phyloP scores from a whole-genome alignment of 2,113 vertebrate genomes.

The Oryzias curvinotus region DNA sequence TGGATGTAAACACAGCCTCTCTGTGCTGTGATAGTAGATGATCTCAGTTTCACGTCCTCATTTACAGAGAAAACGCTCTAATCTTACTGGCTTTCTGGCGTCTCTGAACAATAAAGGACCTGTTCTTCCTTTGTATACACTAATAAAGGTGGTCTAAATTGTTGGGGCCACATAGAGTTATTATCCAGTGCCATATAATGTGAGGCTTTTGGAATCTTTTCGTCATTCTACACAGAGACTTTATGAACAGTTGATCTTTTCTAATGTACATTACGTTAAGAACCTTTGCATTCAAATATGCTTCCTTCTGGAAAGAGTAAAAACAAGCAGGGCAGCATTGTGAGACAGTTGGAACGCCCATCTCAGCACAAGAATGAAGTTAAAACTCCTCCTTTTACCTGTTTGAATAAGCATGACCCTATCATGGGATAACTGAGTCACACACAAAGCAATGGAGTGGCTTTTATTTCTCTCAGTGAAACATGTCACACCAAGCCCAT shows the following conservation, averaged over 20 bases:
- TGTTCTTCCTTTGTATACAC: slow-evolving; percentile 56
- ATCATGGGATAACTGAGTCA: background rate
- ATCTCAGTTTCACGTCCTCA: slow-evolving; percentile 54
- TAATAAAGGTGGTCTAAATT: slow-evolving; percentile 40
- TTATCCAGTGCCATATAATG: slow-evolving; percentile 26
- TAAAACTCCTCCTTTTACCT: slow-evolving; percentile 7
- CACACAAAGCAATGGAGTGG: background rate
- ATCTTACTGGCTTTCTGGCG: slow-evolving; percentile 9
- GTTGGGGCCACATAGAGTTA: slow-evolving; percentile 24
- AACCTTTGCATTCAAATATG: slow-evolving; percentile 14
- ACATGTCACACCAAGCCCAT: slow-evolving; percentile 10
- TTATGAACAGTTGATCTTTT: slow-evolving; percentile 13
- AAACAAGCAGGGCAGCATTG: slow-evolving; percentile 15
- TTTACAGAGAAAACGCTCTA: slow-evolving; percentile 29
- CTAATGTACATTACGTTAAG: background rate
- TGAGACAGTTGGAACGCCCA: slow-evolving; percentile 1
- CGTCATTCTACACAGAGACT: background rate
- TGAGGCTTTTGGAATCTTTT: slow-evolving; percentile 21
- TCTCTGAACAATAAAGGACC: slow-evolving; percentile 25
- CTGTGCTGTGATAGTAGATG: slow-evolving; percentile 42
- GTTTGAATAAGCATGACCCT: slow-evolving; percentile 3
- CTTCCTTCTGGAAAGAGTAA: slow-evolving; percentile 20
- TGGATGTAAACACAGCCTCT: slow-evolving; percentile 45
- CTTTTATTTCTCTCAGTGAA: slow-evolving; percentile 6
- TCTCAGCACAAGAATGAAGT: slow-evolving; percentile 4